A percentile compares a stretch with the other conserved stretches of the same genome.
phyloP scores from a whole-genome alignment of 2,797 vertebrate species.

The Erpetoichthys calabaricus region DNA sequence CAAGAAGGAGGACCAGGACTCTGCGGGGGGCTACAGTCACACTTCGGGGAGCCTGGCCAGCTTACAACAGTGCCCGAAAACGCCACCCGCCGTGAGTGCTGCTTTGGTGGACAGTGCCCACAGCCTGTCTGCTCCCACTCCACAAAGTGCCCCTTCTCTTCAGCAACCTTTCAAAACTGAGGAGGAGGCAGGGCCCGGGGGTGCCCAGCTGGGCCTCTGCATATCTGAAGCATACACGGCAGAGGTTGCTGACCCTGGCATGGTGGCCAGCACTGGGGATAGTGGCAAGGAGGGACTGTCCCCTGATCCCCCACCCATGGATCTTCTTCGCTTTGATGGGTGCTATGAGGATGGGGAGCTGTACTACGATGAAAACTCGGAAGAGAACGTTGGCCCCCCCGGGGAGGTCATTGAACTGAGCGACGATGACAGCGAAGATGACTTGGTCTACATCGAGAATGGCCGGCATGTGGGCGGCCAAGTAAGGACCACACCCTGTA shows the following conservation, averaged over 20 bases:
- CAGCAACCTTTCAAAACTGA: conserved; percentile 66
- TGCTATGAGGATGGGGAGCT: conserved; percentile 63
- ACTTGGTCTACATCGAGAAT: conserved; percentile 35
- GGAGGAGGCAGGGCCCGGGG: conserved; percentile 38
- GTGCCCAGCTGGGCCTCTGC: conserved; percentile 6
- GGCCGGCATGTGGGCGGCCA: conserved; percentile 3
- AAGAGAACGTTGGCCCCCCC: conserved; percentile 50
- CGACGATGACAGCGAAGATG: conserved; percentile 68
- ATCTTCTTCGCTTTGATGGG: neutral
- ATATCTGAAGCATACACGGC: conserved; percentile 30
- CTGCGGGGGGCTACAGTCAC: conserved; percentile 36
- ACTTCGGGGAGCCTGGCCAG: neutral
- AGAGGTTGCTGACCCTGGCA: conserved; percentile 24
- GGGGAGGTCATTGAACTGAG: conserved; percentile 75
- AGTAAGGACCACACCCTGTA: conserved; percentile 56
- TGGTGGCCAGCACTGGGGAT: conserved; percentile 18
- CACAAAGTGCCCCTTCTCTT: conserved; percentile 32
- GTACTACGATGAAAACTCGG: conserved; percentile 69
- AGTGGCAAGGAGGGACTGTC: no score
- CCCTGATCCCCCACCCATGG: no score
- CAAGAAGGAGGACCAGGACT: conserved; percentile 59
- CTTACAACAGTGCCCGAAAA: conserved; percentile 11
- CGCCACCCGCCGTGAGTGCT: neutral
- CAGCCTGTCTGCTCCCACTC: conserved; percentile 21
- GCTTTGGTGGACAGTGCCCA: conserved; percentile 21